Evolutionary conservation across 1,140 invertebrate species (phyloP), one percentile per base, ranked within the genome.

Genomic region (Papilio machaon): DNA sequence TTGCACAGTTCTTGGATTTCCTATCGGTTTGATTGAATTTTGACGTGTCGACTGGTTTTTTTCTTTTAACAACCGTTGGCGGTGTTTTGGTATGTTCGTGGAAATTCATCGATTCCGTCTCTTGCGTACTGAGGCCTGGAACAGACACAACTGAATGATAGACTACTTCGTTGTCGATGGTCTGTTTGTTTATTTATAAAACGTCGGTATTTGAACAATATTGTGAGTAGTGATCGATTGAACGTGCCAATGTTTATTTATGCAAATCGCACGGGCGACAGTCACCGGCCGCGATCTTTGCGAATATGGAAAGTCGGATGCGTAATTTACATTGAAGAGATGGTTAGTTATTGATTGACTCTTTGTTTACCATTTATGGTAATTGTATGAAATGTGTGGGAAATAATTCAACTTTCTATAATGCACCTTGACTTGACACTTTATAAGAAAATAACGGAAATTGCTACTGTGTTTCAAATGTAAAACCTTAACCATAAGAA

Each of bases 1-100:
- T 97, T 81, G 96, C 97, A 87, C 96, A 96, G 89, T 98, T 97
- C 87, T 97, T 97, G 15, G 97, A 97, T 88, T 97, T 97, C 82
- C 97, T 94, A 91, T 97, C 96, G 1, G 97, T 97, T 58, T 96
- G 94, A 88, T 96, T 96, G 84, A 96, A 96, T 86, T 95, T 95
- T 30, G 95, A 96, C 5, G 94, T 94, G 85, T 96, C 93, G 52
- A 95, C 88, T 82, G 94, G 91, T 82, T 95, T 94, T 79, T 95
- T 94, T 35, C 94, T 92, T 84, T 95, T 95, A 46, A 94, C 86
- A 46, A 93, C 91, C 70, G 95, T 95, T 81, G 91, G 92, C 80
- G 94, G 92, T 49, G 94, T 94, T 83, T 88, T 91, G 17, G 91
- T 79, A 87, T 90, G 84, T 84, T 84, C 87, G 70, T 78, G 84